Conservation (phyloP, 1,140 invertebrate species). For the Chironomus tepperi region DNA sequence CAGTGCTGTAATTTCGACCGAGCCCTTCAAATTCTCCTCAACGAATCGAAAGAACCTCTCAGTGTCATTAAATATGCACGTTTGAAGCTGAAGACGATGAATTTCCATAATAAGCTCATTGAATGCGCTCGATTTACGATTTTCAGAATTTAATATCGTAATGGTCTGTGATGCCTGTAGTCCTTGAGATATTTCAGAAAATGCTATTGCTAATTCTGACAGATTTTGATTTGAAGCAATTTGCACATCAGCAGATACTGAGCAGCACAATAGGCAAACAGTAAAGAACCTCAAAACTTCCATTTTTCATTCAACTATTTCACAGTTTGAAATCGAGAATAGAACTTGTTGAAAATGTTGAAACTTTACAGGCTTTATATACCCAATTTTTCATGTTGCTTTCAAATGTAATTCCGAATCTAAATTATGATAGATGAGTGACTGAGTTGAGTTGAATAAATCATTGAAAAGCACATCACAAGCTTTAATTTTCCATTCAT, state of each 20-base stretch:
- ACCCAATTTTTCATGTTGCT: too few relatives aligned
- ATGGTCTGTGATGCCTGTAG: slow-evolving; percentile 25
- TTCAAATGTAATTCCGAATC: too few relatives aligned
- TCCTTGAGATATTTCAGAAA: slow-evolving; percentile 36
- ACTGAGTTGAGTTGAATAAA: not conserved
- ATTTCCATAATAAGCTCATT: slow-evolving; percentile 19
- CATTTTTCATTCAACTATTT: too few relatives aligned
- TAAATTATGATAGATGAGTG: not conserved
- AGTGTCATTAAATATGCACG: slow-evolving; percentile 34
- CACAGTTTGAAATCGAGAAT: too few relatives aligned
- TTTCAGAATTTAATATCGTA: slow-evolving; percentile 5
- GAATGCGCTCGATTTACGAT: not conserved
- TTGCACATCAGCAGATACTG: not conserved
- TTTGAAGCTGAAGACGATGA: slow-evolving; percentile 28
- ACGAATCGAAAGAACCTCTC: slow-evolving; percentile 34
- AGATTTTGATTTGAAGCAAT: not conserved
- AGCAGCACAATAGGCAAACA: too few relatives aligned
- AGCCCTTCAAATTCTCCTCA: slow-evolving; percentile 33
- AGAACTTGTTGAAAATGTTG: too few relatives aligned
- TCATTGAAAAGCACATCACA: too few relatives aligned
- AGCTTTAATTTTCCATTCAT: too few relatives aligned
- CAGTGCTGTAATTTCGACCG: slow-evolving; percentile 36
- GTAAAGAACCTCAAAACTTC: too few relatives aligned
- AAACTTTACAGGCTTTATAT: too few relatives aligned
- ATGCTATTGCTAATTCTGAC: slow-evolving; percentile 28